Conservation (phyloP, 2,113 vertebrate genomes). For the Xerus inauris region DNA sequence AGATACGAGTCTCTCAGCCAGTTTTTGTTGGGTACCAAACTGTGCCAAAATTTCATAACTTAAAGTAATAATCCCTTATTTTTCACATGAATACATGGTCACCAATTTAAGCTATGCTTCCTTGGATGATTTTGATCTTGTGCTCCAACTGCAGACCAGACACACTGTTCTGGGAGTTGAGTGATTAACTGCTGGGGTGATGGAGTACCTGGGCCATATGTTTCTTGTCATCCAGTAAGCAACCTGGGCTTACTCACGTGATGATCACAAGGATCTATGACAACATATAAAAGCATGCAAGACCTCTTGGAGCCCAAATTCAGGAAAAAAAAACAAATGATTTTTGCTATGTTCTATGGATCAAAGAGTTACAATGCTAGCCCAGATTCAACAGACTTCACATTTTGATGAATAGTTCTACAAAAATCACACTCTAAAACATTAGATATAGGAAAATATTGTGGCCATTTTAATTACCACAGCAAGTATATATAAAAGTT, state of each 20-base stretch:
- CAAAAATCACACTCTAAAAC: not conserved
- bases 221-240: not conserved
- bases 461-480: not conserved
- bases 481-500: not conserved
- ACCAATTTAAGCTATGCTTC: not conserved
- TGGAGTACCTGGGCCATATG: fast-evolving
- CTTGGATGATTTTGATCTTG: not conserved
- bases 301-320: not conserved
- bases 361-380: not conserved
- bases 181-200: not conserved
- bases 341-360: not conserved
- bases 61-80: not conserved
- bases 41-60: not conserved
- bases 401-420: not conserved
- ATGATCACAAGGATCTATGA: not conserved
- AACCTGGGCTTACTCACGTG: not conserved
- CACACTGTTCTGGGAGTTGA: no score
- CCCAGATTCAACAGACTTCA: not conserved
- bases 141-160: not conserved
- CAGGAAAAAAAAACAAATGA: not conserved
- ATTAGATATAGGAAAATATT: not conserved
- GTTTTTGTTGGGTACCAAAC: not conserved
- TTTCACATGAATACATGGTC: not conserved
- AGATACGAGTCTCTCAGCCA: not conserved
- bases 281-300: not conserved